These are phyloP conservation scores for Nasua narica DNA, from an alignment of 2,797 vertebrate genomes.

Conservation along the genomic window DNA sequence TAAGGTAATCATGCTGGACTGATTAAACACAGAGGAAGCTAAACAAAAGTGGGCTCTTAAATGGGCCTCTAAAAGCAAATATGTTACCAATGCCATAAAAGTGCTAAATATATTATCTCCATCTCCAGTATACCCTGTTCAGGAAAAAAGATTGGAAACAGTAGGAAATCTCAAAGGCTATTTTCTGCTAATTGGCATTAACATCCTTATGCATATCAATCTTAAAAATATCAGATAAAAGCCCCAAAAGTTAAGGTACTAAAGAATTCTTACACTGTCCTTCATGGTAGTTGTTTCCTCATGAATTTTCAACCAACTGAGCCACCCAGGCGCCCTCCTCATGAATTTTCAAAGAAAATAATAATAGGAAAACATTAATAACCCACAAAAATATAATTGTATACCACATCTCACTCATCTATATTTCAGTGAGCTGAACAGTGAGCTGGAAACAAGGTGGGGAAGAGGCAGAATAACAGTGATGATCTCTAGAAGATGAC, in stretches of 20 bases:
- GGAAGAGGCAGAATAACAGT: background rate
- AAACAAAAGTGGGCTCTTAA: conserved; percentile 52
- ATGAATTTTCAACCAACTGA: background rate
- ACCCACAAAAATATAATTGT: background rate
- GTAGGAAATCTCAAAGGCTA: conserved; percentile 61
- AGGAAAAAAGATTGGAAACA: conserved; percentile 69
- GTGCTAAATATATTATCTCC: conserved; percentile 68
- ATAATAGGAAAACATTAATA: background rate
- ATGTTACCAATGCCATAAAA: conserved; percentile 59
- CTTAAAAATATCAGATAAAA: conserved; percentile 63
- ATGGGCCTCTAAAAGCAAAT: conserved; percentile 37
- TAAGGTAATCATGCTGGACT: conserved; percentile 6
- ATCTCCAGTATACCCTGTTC: conserved; percentile 59
- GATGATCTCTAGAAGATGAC: background rate
- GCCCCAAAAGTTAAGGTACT: conserved; percentile 38
- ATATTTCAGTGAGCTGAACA: background rate
- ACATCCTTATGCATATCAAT: conserved; percentile 48
- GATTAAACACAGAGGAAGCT: conserved; percentile 55
- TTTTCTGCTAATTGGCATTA: conserved; percentile 72
- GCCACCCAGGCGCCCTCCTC: too few relatives aligned
- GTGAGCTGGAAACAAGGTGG: background rate
- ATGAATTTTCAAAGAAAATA: background rate
- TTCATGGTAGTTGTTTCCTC: background rate
- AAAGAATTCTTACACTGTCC: conserved; percentile 3
- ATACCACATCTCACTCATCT: background rate